phyloP scores from a whole-genome alignment of 2,113 vertebrate genomes.

The Tupaia tana region DNA sequence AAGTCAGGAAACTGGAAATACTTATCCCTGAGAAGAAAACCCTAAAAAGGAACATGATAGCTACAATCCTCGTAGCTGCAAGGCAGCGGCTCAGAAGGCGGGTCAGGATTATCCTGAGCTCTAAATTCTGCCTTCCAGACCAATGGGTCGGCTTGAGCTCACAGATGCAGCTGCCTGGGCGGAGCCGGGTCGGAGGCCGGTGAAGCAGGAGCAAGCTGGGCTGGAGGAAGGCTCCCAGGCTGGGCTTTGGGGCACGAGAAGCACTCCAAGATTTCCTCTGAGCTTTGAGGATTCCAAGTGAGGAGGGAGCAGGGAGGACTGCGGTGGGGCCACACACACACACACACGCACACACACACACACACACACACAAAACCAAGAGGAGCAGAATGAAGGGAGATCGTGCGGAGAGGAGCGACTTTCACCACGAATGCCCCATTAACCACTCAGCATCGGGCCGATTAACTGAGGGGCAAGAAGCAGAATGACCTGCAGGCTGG shows the following conservation, averaged over 20 bases:
- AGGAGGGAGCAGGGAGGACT: not conserved
- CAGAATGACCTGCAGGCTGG: not conserved
- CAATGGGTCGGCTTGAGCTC: not conserved
- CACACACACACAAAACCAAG: too few species aligned
- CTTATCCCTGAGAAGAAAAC: slow-evolving; percentile 43
- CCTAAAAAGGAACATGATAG: slow-evolving; percentile 2
- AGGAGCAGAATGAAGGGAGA: not conserved
- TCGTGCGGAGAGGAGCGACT: not conserved
- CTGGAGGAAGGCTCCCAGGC: not conserved
- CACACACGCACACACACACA: too few species aligned
- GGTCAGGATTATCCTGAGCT: slow-evolving; percentile 7
- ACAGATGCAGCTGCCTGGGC: not conserved
- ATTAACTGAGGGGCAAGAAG: not conserved
- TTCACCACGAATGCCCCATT: not conserved
- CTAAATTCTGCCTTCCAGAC: not conserved
- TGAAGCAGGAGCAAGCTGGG: not conserved
- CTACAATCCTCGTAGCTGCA: not conserved
- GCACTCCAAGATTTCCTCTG: not conserved
- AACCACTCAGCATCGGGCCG: not conserved
- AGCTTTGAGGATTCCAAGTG: not conserved
- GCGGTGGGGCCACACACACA: too few species aligned
- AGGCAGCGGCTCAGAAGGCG: slow-evolving; percentile 18
- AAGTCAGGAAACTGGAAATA: slow-evolving; percentile 10
- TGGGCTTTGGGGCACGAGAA: not conserved
- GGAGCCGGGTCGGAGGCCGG: not conserved